Evolutionary conservation across 2,888 invertebrate genomes (phyloP).

Genomic region (Peribatodes rhomboidaria): DNA sequence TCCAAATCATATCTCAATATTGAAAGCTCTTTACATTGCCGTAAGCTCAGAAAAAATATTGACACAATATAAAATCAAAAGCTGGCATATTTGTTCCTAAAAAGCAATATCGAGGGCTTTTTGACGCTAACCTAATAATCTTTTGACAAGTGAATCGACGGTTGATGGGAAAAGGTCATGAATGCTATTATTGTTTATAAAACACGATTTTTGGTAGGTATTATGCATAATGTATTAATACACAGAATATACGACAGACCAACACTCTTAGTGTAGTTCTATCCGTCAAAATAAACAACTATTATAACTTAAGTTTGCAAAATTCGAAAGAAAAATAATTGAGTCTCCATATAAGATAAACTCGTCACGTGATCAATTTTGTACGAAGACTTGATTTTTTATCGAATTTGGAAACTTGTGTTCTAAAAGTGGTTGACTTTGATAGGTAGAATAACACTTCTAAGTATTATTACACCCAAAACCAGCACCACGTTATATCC

Average conservation of each 20-base stretch:
- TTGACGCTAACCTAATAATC: conserved; percentile 14
- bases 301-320: no score
- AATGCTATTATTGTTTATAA: conserved; percentile 6
- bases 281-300: no score
- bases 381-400: no score
- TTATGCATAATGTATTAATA: not conserved
- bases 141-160: conserved; percentile 13
- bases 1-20: not conserved
- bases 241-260: not conserved
- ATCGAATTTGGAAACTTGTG: no score
- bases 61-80: conserved; percentile 19
- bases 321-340: no score
- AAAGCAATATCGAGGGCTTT: conserved; percentile 25
- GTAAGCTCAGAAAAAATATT: conserved; percentile 6
- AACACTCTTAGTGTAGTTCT: no score
- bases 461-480: no score
- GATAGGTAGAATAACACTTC: no score
- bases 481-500: no score
- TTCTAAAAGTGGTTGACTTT: no score
- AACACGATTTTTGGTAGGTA: not conserved
- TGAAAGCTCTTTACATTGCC: conserved; percentile 2
- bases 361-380: no score
- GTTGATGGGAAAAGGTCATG: conserved; percentile 7
- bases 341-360: no score
- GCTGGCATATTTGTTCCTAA: conserved; percentile 3